phyloP scores from a whole-genome alignment of 2,797 vertebrate species.

The Alcedo atthis region DNA sequence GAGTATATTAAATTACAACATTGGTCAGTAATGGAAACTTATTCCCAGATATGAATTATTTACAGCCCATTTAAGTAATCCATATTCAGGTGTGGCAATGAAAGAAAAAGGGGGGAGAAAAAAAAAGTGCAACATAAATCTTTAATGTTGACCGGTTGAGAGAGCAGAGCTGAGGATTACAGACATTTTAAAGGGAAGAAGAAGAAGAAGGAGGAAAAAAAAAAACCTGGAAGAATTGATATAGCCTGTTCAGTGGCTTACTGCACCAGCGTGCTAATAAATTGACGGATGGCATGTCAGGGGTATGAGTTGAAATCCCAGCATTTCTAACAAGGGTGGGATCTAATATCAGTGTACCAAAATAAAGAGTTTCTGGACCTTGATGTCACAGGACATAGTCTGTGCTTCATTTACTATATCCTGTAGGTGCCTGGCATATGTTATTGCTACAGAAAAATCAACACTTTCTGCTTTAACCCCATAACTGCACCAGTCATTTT shows the following conservation, averaged over 20 bases:
- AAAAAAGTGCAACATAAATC: conserved; percentile 90
- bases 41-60: conserved; percentile 99
- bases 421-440: conserved; percentile 62
- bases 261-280: conserved; percentile 82
- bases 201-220: background rate
- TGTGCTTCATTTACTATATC: conserved; percentile 58
- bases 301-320: conserved; percentile 75
- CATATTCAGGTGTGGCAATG: conserved; percentile 97
- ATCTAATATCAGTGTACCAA: conserved; percentile 75
- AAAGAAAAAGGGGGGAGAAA: conserved; percentile 75
- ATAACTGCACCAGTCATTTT: conserved; percentile 66
- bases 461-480: conserved; percentile 59
- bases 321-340: conserved; percentile 78
- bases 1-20: conserved; percentile 97
- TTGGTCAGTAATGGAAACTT: conserved; percentile 94
- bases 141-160: conserved; percentile 90
- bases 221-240: conserved; percentile 75
- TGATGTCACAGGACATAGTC: conserved; percentile 72
- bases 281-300: conserved; percentile 84
- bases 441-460: conserved; percentile 65
- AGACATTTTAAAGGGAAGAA: conserved; percentile 78
- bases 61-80: conserved; percentile 97
- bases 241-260: conserved; percentile 80
- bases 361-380: conserved; percentile 78
- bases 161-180: conserved; percentile 86